Evolutionary conservation across 1,140 invertebrate genomes (phyloP).

Genomic region (Drosophila arizonae): DNA sequence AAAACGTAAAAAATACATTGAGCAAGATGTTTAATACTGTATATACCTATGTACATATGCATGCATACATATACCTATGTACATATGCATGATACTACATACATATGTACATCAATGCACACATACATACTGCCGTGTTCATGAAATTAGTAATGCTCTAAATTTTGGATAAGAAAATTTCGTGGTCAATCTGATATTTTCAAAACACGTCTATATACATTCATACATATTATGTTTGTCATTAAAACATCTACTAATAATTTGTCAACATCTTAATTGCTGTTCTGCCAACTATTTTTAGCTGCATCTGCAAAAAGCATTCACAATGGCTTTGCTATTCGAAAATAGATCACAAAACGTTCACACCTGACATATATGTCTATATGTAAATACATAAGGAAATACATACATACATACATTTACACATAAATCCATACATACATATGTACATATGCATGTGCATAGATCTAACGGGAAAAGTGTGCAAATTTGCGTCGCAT

Average conservation of each 20-base stretch:
- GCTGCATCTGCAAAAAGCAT: constrained; percentile 21
- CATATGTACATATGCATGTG: too few relatives aligned
- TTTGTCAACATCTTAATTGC: constrained; percentile 48
- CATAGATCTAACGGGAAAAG: not conserved
- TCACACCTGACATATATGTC: not conserved
- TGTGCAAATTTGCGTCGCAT: constrained; percentile 39
- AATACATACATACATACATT: too few relatives aligned
- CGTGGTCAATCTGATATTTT: too few relatives aligned
- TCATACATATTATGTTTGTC: not conserved
- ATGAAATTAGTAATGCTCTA: too few relatives aligned
- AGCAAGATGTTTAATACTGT: not conserved
- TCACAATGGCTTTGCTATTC: constrained; percentile 42
- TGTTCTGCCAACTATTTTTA: constrained; percentile 59
- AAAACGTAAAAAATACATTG: constrained; percentile 25
- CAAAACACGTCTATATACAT: too few relatives aligned
- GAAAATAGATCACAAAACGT: constrained; percentile 41
- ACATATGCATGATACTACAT: not conserved
- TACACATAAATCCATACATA: too few relatives aligned
- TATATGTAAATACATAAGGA: too few relatives aligned
- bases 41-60: not conserved
- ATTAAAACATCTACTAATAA: not conserved
- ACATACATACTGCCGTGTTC: too few relatives aligned
- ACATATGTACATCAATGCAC: too few relatives aligned
- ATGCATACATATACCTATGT: not conserved
- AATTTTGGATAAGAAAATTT: too few relatives aligned